Evolutionary conservation across 2,797 vertebrate genomes (phyloP), one percentile per base, ranked within the genome.

Genomic region (Perodicticus potto): DNA sequence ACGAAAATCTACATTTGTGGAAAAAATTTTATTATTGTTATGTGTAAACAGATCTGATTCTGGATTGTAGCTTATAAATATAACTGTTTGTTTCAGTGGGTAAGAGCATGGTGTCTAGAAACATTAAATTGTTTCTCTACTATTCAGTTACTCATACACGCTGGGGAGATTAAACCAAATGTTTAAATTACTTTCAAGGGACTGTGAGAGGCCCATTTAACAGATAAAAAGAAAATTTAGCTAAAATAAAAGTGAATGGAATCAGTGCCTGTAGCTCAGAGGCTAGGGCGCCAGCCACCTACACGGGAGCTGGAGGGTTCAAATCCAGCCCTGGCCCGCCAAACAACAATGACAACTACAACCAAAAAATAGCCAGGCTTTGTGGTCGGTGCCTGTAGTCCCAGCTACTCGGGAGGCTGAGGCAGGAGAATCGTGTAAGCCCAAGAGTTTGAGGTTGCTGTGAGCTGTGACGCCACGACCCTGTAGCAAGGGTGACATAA

Each of bases 131-230:
- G 91, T 59, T 82, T 97, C 74, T 78, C 65, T 83, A 23, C 19
- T 86, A 43, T 12, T 32, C 59, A 85, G 80, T 92, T 91, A 95
- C 43, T 80, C 97, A 96, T 96, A 69, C 84, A 91, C 20, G 53
- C 89, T 57, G 37, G 82, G 65, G 96, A 85, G 16, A 98, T 85
- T 49, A 95, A 2, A 82, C 70, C 88, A 25, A 87, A 55, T 29
- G 91, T 74, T 88, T 96, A 95, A 84, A 89, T 53, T 95, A 70
- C 40, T 94, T 84, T 94, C 49, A 94, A 93, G 96, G 88, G 74
- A 93, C 49, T 84, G 72, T 74, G 59, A 93, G 32, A 89, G 22
- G 22, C 19, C 82, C 94, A 86, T 94, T 95, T 81, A 95, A 73
- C 57, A 92, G 59, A 76, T 74, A 81, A 87, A 96, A 91, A 55